Evolutionary conservation across 1,140 invertebrate species (phyloP).

Genomic region (Bombus confusus): DNA sequence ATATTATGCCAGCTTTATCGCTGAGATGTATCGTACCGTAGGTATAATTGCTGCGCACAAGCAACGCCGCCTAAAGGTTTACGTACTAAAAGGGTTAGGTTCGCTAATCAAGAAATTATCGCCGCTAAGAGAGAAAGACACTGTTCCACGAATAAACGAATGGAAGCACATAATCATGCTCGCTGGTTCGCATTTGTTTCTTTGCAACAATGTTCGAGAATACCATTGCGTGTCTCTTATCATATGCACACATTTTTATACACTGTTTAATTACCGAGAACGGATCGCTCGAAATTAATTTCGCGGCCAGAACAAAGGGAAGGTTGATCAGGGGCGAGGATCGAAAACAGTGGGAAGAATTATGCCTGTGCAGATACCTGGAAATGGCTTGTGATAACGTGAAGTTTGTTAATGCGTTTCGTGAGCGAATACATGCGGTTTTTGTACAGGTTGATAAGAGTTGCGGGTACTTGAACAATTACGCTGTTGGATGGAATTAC

Average conservation of each 20-base stretch:
- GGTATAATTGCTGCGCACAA: neutral
- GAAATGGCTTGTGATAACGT: neutral
- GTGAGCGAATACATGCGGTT: neutral
- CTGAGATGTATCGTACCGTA: neutral
- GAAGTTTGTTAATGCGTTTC: neutral
- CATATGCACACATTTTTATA: neutral
- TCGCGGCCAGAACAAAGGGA: neutral
- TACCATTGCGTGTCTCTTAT: constrained; percentile 5
- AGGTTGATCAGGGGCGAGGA: neutral
- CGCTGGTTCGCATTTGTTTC: neutral
- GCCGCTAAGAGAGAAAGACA: too few relatives aligned
- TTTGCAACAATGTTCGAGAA: too few relatives aligned
- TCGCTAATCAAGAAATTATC: constrained; percentile 14
- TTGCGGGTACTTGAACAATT: neutral
- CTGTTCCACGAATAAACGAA: neutral
- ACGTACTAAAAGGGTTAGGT: neutral
- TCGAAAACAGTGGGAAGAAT: neutral
- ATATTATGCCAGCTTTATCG: neutral
- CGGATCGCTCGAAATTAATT: constrained; percentile 14
- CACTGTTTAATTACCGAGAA: neutral
- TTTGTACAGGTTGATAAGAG: neutral
- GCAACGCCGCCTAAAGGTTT: neutral
- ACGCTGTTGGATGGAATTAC: neutral
- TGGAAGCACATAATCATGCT: neutral
- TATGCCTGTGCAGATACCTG: neutral